Conservation (phyloP, 53 echinoderm and acorn worm species). For the Mesocentrotus franciscanus region DNA sequence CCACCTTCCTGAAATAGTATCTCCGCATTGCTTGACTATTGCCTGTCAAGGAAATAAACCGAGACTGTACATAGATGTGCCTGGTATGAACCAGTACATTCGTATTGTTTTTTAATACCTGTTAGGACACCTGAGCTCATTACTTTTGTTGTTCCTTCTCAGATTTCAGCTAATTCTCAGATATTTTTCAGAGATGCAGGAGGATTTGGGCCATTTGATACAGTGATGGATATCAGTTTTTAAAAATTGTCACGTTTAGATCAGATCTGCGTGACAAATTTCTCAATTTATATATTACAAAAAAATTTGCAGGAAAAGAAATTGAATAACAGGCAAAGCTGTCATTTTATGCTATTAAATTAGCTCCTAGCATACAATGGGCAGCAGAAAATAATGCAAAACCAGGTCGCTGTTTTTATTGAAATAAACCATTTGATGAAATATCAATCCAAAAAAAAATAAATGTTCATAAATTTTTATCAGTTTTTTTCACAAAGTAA, state of each 20-base stretch:
- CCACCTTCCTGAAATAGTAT: constrained; percentile 15
- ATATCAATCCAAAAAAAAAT: too few relatives aligned
- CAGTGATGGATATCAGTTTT: neutral
- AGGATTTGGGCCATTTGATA: constrained; percentile 36
- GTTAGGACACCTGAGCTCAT: neutral
- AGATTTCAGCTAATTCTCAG: neutral
- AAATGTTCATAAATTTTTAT: too few relatives aligned
- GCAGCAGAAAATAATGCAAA: too few relatives aligned
- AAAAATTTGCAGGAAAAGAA: neutral
- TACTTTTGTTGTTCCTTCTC: neutral
- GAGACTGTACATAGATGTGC: neutral
- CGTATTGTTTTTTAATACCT: constrained; percentile 17
- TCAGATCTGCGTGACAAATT: neutral
- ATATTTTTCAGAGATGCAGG: neutral
- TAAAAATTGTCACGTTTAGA: neutral
- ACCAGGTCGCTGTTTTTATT: too few relatives aligned
- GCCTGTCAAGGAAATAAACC: neutral
- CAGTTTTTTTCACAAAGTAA: too few relatives aligned
- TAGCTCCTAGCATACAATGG: too few relatives aligned
- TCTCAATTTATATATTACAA: too few relatives aligned
- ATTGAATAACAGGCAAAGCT: neutral
- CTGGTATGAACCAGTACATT: neutral
- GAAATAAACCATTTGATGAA: too few relatives aligned
- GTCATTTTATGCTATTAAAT: too few relatives aligned
- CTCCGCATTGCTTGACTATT: neutral